Evolutionary conservation across 2,888 invertebrate genomes (phyloP).

Genomic region (Abscondita cerata): DNA sequence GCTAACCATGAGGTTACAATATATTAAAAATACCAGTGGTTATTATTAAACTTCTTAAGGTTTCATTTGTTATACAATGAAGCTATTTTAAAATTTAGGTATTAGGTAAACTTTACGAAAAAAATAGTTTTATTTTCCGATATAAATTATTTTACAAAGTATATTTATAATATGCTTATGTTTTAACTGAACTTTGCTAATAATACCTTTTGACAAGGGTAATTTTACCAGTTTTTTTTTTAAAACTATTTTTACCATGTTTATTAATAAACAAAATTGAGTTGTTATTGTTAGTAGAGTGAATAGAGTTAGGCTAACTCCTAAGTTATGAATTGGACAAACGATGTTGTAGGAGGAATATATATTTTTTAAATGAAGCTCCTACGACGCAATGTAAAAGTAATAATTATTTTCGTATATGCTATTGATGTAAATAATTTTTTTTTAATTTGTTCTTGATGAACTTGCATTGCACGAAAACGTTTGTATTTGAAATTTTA

Average conservation of each 20-base stretch:
- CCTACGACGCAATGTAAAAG: background rate
- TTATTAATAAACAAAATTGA: background rate
- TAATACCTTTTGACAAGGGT: background rate
- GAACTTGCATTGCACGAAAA: no score
- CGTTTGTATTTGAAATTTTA: no score
- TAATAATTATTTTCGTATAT: no score
- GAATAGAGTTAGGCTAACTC: background rate
- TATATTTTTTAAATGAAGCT: conserved; percentile 5
- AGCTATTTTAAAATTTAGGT: background rate
- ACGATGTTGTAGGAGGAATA: background rate
- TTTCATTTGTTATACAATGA: background rate
- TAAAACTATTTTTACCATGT: background rate
- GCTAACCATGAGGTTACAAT: background rate
- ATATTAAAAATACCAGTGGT: conserved; percentile 6
- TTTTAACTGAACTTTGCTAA: background rate
- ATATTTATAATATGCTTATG: background rate
- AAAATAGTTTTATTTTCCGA: conserved; percentile 1
- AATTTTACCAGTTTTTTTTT: background rate
- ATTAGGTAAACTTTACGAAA: background rate
- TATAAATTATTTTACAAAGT: background rate
- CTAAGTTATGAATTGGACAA: background rate
- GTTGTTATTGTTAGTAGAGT: background rate
- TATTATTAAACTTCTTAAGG: background rate
- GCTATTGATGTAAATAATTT: no score
- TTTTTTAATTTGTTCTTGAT: no score